phyloP scores from a whole-genome alignment of 2,797 vertebrate genomes.

The Xerus rutilus region DNA sequence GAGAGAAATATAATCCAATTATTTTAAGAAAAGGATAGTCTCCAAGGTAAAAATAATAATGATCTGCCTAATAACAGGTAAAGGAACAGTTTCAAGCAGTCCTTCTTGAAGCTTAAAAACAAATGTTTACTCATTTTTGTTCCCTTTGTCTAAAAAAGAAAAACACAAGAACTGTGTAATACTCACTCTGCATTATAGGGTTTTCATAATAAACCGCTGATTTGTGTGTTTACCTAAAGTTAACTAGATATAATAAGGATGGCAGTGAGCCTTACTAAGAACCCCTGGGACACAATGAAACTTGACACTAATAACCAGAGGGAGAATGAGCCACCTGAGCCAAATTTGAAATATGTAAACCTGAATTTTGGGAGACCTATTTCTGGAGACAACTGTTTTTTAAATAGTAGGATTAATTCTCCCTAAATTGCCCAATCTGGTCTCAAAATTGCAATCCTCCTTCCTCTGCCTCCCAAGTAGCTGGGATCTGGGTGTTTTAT shows the following conservation, averaged over 20 bases:
- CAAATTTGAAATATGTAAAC: constrained; percentile 65
- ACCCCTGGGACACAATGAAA: constrained; percentile 71
- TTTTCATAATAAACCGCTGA: constrained; percentile 60
- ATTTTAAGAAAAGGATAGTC: not conserved
- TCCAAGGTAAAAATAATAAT: constrained; percentile 60
- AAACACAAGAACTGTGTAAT: constrained; percentile 35
- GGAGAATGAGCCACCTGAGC: constrained; percentile 65
- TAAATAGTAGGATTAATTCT: not conserved
- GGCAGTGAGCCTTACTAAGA: constrained; percentile 53
- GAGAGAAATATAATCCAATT: constrained; percentile 44
- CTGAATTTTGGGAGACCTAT: constrained; percentile 46
- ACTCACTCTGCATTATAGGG: not conserved
- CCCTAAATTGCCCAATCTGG: no score
- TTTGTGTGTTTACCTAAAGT: constrained; percentile 60
- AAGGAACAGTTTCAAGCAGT: constrained; percentile 37
- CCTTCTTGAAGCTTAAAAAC: constrained; percentile 29
- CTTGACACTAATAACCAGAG: constrained; percentile 59
- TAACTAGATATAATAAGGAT: constrained; percentile 65
- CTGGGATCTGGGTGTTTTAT: not conserved
- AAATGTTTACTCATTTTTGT: constrained; percentile 56
- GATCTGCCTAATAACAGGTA: constrained; percentile 4
- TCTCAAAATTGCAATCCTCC: no score
- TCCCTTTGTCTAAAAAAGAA: constrained; percentile 64
- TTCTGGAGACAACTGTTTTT: not conserved
- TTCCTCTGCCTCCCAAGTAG: no score